Conservation (phyloP, 2,113 vertebrate species). For the Micronycteris hirsuta region DNA sequence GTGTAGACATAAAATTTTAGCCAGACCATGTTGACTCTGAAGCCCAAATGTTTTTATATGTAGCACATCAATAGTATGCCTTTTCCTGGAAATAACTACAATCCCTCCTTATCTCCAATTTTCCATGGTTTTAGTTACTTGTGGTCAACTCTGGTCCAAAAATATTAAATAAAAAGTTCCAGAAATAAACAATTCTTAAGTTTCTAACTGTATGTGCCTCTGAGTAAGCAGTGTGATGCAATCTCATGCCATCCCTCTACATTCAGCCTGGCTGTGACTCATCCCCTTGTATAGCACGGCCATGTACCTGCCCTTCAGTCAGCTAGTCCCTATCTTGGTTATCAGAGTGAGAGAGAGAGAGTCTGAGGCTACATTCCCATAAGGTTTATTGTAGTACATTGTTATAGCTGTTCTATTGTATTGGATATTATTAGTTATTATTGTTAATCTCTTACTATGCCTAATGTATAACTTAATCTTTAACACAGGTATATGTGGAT, state of each 20-base stretch:
- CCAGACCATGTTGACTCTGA: background rate
- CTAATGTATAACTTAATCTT: background rate
- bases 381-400: background rate
- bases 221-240: no score
- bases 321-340: background rate
- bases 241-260: background rate
- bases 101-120: background rate
- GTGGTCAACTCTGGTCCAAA: background rate
- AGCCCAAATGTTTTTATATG: background rate
- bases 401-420: background rate
- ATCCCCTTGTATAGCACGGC: background rate
- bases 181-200: background rate
- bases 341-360: background rate
- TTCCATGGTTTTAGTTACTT: background rate
- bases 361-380: background rate
- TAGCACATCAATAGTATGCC: background rate
- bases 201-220: background rate
- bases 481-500: background rate
- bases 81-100: background rate
- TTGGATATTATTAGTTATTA: background rate
- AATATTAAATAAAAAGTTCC: background rate
- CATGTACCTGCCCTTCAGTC: background rate
- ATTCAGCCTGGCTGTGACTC: no score
- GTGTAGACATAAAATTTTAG: slow-evolving; percentile 23
- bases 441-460: background rate